Percentiles rank a stretch among this genome's conserved stretches.
Evolutionary conservation across 37 sponge, comb jelly and placozoan genomes (phyloP).

Genomic region (Mnemiopsis leidyi): DNA sequence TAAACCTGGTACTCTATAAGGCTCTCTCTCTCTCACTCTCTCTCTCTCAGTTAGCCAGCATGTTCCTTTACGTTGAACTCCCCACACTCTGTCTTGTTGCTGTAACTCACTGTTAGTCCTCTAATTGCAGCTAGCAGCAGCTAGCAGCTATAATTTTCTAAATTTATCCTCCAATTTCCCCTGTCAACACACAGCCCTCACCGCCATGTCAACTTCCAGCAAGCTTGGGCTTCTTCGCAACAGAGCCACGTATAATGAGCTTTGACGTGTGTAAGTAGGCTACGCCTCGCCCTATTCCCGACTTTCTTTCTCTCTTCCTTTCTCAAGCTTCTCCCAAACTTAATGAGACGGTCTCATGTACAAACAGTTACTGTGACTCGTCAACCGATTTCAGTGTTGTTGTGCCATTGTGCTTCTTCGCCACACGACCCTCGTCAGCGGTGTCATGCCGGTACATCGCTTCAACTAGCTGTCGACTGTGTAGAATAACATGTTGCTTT

Average conservation of each 20-base stretch:
- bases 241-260: background rate
- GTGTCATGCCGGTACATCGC: too few relatives aligned
- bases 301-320: too few relatives aligned
- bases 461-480: too few relatives aligned
- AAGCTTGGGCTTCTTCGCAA: background rate
- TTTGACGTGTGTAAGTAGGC: slow-evolving; percentile 32
- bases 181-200: background rate
- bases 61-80: too few relatives aligned
- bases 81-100: too few relatives aligned
- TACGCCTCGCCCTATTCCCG: background rate
- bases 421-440: too few relatives aligned
- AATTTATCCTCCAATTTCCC: background rate
- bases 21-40: slow-evolving; percentile 42
- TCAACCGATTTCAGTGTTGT: too few relatives aligned
- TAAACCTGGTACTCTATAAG: background rate
- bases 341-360: too few relatives aligned
- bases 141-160: background rate
- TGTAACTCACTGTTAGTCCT: background rate
- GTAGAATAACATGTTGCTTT: too few relatives aligned
- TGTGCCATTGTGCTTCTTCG: too few relatives aligned
- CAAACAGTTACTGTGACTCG: too few relatives aligned
- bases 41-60: background rate
- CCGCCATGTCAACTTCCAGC: background rate
- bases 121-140: background rate
- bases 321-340: too few relatives aligned